phyloP scores from a whole-genome alignment of 2,797 vertebrate genomes.

The Sus cebifrons region DNA sequence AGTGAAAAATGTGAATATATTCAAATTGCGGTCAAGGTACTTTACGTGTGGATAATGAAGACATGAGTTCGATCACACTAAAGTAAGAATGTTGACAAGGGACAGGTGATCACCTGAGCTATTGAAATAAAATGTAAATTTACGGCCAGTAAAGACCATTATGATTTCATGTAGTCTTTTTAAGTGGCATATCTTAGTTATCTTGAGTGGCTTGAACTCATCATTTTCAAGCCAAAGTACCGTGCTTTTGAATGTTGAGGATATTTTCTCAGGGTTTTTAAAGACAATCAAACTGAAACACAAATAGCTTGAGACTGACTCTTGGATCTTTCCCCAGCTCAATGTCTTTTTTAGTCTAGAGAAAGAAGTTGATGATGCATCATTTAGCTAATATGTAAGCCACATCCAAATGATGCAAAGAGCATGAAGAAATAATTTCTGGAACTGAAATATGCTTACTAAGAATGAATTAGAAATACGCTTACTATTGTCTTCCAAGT shows the following conservation, averaged over 20 bases:
- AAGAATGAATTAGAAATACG: constrained; percentile 50
- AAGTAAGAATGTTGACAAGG: background rate
- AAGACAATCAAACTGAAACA: constrained; percentile 13
- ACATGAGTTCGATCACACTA: background rate
- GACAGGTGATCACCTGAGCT: background rate
- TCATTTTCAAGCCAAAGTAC: constrained; percentile 11
- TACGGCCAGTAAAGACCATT: constrained; percentile 21
- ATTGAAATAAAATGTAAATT: constrained; percentile 61
- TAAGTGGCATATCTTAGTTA: constrained; percentile 7
- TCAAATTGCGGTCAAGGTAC: background rate
- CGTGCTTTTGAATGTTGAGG: constrained; percentile 43
- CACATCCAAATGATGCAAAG: constrained; percentile 57
- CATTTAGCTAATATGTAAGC: constrained; percentile 67
- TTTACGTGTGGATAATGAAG: background rate
- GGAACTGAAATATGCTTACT: background rate
- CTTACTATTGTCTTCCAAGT: constrained; percentile 50
- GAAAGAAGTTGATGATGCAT: constrained; percentile 61
- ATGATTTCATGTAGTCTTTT: constrained; percentile 60
- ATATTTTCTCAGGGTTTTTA: constrained; percentile 46
- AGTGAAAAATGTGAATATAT: constrained; percentile 8
- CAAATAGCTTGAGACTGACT: constrained; percentile 8
- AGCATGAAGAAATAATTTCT: constrained; percentile 72
- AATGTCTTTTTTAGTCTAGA: constrained; percentile 35
- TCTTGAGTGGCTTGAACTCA: background rate
- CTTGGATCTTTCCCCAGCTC: constrained; percentile 53